Evolutionary conservation across 2,888 invertebrate species (phyloP).

Genomic region (Tenthredo scrophulariae): DNA sequence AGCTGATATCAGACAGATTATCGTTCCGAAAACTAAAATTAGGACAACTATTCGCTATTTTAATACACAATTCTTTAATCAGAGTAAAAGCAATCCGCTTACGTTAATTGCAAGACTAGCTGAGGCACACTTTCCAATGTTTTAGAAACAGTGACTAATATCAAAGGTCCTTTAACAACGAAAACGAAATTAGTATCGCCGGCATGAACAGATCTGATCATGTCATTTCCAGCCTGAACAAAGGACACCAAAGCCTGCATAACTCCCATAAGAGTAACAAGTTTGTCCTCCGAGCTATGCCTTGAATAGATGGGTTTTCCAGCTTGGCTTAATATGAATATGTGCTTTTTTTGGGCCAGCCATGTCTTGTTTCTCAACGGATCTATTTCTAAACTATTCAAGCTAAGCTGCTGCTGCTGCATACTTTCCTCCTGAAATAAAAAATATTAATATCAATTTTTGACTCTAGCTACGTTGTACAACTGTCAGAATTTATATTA

Average conservation of each 20-base stretch:
- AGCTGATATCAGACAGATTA: conserved; percentile 41
- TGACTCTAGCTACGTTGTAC: neutral
- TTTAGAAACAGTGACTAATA: conserved; percentile 93
- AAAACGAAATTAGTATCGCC: conserved; percentile 95
- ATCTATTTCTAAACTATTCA: conserved; percentile 80
- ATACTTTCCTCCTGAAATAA: conserved; percentile 72
- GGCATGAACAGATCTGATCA: conserved; percentile 91
- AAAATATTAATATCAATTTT: neutral
- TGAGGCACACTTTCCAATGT: conserved; percentile 91
- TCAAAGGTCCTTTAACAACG: conserved; percentile 92
- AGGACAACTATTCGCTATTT: conserved; percentile 5
- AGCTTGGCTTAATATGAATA: conserved; percentile 96
- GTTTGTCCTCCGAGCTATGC: conserved; percentile 89
- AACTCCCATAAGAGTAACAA: conserved; percentile 96
- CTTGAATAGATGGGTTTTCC: conserved; percentile 98
- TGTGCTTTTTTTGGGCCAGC: conserved; percentile 91
- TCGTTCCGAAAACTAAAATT: neutral
- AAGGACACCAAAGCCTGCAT: conserved; percentile 96
- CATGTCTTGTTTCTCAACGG: conserved; percentile 87
- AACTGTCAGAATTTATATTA: neutral
- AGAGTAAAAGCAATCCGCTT: conserved; percentile 75
- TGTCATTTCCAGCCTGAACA: conserved; percentile 91
- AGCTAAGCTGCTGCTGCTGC: conserved; percentile 67
- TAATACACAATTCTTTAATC: neutral
- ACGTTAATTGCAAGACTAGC: conserved; percentile 92